Conservation (phyloP, 2,113 vertebrate species). For the Anguilla japonica region DNA sequence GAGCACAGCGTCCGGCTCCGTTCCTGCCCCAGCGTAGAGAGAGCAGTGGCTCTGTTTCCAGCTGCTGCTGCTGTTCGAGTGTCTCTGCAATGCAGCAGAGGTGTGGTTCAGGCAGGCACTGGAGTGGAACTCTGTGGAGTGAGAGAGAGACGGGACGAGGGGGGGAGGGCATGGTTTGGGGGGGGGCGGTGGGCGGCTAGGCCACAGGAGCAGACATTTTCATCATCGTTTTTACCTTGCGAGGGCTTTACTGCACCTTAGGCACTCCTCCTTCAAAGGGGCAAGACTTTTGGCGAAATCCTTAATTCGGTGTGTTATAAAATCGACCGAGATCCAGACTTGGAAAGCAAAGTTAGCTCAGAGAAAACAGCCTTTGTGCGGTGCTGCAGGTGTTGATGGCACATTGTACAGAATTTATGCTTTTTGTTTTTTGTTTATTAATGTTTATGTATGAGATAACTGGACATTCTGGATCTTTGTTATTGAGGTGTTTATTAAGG, state of each 20-base stretch:
- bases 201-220: not conserved
- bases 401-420: not conserved
- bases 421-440: not conserved
- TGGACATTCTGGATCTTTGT: not conserved
- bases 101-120: conserved; percentile 56
- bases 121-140: conserved; percentile 26
- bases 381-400: too few relatives aligned
- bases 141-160: conserved; percentile 33
- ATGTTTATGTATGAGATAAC: not conserved
- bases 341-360: not conserved
- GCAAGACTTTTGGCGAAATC: not conserved
- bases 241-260: too few relatives aligned
- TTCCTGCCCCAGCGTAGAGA: not conserved
- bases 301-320: not conserved
- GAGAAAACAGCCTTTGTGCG: not conserved
- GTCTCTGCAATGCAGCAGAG: conserved; percentile 70
- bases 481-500: not conserved
- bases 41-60: not conserved
- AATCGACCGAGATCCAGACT: not conserved
- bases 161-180: conserved; percentile 39
- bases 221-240: not conserved
- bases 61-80: conserved; percentile 47
- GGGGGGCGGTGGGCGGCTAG: not conserved
- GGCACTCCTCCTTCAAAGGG: not conserved
- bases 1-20: not conserved